A percentile compares a stretch with the other conserved stretches of the same genome.
Conservation (phyloP, 2,797 vertebrate species). For the Phoeniculus purpureus region DNA sequence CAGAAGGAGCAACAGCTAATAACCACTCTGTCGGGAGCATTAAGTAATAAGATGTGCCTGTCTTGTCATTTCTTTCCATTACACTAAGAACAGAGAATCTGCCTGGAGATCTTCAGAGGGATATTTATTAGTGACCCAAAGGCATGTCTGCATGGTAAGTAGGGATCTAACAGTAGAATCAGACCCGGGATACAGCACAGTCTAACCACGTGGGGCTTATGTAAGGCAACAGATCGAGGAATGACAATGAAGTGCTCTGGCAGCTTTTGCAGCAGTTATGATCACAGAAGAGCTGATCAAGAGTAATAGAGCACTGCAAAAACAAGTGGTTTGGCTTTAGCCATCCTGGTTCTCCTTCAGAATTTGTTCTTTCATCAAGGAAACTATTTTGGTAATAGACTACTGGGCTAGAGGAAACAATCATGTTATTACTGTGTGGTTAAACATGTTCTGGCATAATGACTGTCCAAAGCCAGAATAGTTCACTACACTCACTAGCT, state of each 20-base stretch:
- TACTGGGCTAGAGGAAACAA: not conserved
- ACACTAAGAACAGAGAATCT: not conserved
- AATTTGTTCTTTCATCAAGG: not conserved
- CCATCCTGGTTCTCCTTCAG: not conserved
- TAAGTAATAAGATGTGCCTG: not conserved
- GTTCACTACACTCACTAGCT: not conserved
- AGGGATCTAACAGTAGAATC: not conserved
- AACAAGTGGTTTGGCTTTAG: not conserved
- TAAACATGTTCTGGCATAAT: not conserved
- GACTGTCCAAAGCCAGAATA: not conserved
- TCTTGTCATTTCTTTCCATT: not conserved
- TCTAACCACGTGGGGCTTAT: not conserved
- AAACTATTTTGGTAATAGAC: not conserved
- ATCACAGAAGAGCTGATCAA: not conserved
- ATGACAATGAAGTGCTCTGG: not conserved
- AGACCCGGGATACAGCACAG: not conserved
- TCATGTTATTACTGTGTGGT: not conserved
- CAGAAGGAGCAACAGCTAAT: conserved; percentile 18
- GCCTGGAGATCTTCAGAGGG: not conserved
- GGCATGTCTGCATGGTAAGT: not conserved
- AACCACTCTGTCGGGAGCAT: not conserved
- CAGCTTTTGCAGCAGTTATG: not conserved
- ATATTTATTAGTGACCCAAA: not conserved
- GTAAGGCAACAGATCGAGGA: accelerated
- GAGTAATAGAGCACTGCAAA: not conserved